Percentiles rank a stretch among this genome's conserved stretches.
Conservation (phyloP, 2,113 vertebrate species). For the Thunnus thynnus region DNA sequence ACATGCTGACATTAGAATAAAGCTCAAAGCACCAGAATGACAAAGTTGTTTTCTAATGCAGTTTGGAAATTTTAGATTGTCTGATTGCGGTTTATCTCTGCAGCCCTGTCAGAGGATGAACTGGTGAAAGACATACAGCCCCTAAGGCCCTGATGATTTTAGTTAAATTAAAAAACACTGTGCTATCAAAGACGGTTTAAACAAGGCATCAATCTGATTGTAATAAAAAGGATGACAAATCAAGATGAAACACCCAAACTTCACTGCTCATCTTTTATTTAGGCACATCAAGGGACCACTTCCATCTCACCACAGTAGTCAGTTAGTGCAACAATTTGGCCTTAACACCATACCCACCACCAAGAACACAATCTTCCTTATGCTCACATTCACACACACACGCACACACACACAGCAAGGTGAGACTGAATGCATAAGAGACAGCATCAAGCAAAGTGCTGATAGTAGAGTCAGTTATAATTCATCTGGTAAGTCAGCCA, state of each 20-base stretch:
- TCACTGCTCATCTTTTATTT: constrained; percentile 90
- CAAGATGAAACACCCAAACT: constrained; percentile 41
- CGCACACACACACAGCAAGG: not conserved
- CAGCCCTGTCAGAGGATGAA: too few species aligned
- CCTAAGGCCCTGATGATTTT: too few species aligned
- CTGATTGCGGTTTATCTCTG: too few species aligned
- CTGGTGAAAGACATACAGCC: too few species aligned
- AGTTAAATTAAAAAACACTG: too few species aligned
- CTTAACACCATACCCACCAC: constrained; percentile 77
- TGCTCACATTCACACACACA: not conserved
- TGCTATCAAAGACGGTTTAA: too few species aligned
- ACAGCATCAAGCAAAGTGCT: constrained; percentile 26
- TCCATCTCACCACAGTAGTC: constrained; percentile 39
- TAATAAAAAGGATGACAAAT: not conserved
- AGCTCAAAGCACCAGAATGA: too few species aligned
- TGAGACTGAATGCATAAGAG: constrained; percentile 21
- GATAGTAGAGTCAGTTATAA: constrained; percentile 16
- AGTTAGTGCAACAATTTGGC: constrained; percentile 43
- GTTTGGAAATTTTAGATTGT: too few species aligned
- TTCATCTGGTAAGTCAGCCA: constrained; percentile 26
- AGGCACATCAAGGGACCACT: constrained; percentile 88
- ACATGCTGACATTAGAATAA: too few species aligned
- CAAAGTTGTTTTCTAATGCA: too few species aligned
- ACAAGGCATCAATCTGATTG: too few species aligned
- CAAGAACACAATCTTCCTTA: constrained; percentile 33